phyloP scores from a whole-genome alignment of 2,113 vertebrate species.

The Alethe castanea region DNA sequence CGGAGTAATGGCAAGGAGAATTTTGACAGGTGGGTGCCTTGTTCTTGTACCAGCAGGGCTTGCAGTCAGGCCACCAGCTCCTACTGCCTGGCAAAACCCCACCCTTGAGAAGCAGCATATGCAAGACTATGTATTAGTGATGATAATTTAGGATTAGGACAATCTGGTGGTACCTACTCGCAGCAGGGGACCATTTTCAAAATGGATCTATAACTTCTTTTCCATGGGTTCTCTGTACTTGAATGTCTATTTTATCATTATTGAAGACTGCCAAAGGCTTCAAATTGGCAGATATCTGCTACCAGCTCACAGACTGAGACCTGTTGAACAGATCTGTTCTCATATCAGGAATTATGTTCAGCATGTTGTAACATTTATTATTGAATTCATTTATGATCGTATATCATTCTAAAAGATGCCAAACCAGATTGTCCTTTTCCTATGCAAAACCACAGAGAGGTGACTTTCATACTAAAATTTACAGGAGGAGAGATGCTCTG shows the following conservation, averaged over 20 bases:
- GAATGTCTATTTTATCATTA: neutral
- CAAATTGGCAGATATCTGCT: neutral
- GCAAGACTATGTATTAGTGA: neutral
- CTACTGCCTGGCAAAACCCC: neutral
- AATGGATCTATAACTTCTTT: neutral
- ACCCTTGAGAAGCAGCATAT: neutral
- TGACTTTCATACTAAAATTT: neutral
- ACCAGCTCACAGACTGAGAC: neutral
- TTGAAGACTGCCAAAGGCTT: neutral
- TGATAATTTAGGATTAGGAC: neutral
- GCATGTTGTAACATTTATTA: neutral
- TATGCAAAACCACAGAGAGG: neutral
- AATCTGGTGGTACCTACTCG: neutral
- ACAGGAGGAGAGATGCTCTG: neutral
- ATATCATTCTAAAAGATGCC: neutral
- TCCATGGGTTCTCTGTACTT: neutral
- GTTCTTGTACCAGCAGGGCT: neutral
- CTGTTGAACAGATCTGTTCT: neutral
- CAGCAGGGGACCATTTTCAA: neutral
- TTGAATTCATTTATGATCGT: neutral
- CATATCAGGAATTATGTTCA: neutral
- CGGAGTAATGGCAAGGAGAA: conserved; percentile 83
- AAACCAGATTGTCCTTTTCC: neutral
- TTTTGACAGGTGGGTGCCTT: conserved; percentile 77
- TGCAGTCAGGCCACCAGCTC: neutral